A percentile compares a stretch with the other conserved stretches of the same genome.
These are phyloP conservation scores for Papilio polytes DNA, from an alignment of 1,140 invertebrate species.

Conservation along the genomic window DNA sequence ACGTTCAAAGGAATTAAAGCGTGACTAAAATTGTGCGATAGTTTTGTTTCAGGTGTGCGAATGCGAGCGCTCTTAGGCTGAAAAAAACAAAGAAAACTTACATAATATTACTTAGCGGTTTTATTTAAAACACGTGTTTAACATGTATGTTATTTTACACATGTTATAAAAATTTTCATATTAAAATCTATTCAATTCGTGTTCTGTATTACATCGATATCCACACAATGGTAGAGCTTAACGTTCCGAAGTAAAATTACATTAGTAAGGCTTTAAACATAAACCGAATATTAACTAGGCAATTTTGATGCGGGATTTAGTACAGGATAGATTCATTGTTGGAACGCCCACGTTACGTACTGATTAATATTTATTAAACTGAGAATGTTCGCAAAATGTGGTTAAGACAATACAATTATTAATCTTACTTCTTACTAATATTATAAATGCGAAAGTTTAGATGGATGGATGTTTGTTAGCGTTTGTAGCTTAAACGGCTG, in stretches of 20 bases:
- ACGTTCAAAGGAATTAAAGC: too few relatives aligned
- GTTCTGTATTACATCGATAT: background rate
- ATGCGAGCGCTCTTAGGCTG: too few relatives aligned
- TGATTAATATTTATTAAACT: background rate
- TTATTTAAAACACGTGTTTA: too few relatives aligned
- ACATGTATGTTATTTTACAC: too few relatives aligned
- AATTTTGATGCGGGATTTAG: conserved; percentile 19
- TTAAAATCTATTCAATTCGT: background rate
- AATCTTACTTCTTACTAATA: too few relatives aligned
- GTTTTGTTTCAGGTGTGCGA: too few relatives aligned
- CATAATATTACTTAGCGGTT: too few relatives aligned
- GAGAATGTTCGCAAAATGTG: background rate
- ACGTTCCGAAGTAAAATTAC: conserved; percentile 3
- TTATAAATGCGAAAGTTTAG: too few relatives aligned
- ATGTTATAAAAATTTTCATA: background rate
- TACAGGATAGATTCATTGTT: conserved; percentile 22
- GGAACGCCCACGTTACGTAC: background rate
- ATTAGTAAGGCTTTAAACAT: conserved; percentile 12
- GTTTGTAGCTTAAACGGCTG: too few relatives aligned
- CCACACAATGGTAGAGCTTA: background rate
- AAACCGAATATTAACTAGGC: conserved; percentile 16
- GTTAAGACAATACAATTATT: background rate
- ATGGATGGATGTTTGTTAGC: too few relatives aligned
- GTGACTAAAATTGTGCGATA: too few relatives aligned
- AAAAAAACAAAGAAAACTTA: too few relatives aligned